Evolutionary conservation across 2,797 vertebrate species (phyloP), one percentile per base, ranked within the genome.

Genomic region (Amphiprion clarkii): DNA sequence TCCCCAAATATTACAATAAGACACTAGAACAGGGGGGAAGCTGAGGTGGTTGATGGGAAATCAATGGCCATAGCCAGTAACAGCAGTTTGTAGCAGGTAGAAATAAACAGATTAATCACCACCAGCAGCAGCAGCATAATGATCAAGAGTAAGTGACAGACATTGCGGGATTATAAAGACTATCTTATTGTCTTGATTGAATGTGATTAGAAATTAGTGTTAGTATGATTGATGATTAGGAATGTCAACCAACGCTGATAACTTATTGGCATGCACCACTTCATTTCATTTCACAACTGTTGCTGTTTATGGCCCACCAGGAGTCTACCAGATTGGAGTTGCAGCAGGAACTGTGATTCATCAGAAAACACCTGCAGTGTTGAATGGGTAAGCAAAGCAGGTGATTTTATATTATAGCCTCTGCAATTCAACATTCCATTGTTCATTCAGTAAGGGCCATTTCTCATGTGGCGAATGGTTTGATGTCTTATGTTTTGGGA

Each of bases 31-130:
- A 81, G 9, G 57, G 61, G 46, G 72, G 77, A 73, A 42, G 57
- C 52, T 61, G 62, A 64, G 79, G 40, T 58, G 36, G 61, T 61
- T 74, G 70, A 79, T 69, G 67, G 79, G 78, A 79, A 84, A 76
- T 81, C 69, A 75, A 77, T 69, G 4, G 9, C 27, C 31, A 48
- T 61, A 80, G 67, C 67, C 62, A 57, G 79, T 19, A 70, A 65
- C 51, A 71, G 74, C 64, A 40, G 72, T 63, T 71, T 67, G 62
- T 67, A 76, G 75, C 46, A 87, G 74, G 74, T 81, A 67, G 71
- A 82, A 85, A 84, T 81, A 82, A 79, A 81, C 69, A 81, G 57
- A 84, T 84, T 71, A 79, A 74, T 58, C 59, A 74, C 19, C 59
- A 60, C 62, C 76, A 68, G 56, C 39, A 75, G 71, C 27, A 27